These are phyloP conservation scores for Elaeidobius kamerunicus DNA, from an alignment of 2,888 invertebrate genomes.

Conservation along the genomic window DNA sequence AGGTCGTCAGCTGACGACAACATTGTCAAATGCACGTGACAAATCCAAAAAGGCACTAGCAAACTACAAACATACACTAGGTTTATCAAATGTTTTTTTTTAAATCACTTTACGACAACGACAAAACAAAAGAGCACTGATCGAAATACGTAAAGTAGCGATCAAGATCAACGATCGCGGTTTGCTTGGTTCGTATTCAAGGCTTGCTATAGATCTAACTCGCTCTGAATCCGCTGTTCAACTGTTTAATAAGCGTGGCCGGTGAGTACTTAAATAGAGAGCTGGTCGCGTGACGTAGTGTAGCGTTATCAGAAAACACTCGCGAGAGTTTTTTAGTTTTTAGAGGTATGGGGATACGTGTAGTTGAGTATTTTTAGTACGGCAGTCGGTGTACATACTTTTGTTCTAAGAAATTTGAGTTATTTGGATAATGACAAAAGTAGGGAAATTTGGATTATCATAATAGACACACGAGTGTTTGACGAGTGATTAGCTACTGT, in stretches of 20 bases:
- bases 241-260: conserved; percentile 17
- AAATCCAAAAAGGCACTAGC: conserved; percentile 21
- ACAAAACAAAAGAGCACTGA: neutral
- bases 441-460: neutral
- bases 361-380: conserved; percentile 14
- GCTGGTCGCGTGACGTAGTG: conserved; percentile 18
- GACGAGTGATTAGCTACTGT: too few species aligned
- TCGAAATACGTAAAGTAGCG: neutral
- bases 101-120: neutral
- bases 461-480: too few species aligned
- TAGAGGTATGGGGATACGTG: conserved; percentile 12
- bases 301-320: conserved; percentile 26
- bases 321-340: conserved; percentile 11
- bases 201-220: conserved; percentile 23
- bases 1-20: conserved; percentile 41
- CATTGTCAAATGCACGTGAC: conserved; percentile 35
- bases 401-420: neutral
- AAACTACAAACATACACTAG: conserved; percentile 9
- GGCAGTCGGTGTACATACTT: neutral
- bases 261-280: conserved; percentile 26
- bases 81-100: neutral
- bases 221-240: conserved; percentile 17
- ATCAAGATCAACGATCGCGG: conserved; percentile 5
- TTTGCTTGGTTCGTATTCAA: conserved; percentile 9
- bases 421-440: neutral